Percentiles rank a stretch among this genome's conserved stretches.
Evolutionary conservation across 2,113 vertebrate species (phyloP).

Genomic region (Plecturocebus donacophilus): DNA sequence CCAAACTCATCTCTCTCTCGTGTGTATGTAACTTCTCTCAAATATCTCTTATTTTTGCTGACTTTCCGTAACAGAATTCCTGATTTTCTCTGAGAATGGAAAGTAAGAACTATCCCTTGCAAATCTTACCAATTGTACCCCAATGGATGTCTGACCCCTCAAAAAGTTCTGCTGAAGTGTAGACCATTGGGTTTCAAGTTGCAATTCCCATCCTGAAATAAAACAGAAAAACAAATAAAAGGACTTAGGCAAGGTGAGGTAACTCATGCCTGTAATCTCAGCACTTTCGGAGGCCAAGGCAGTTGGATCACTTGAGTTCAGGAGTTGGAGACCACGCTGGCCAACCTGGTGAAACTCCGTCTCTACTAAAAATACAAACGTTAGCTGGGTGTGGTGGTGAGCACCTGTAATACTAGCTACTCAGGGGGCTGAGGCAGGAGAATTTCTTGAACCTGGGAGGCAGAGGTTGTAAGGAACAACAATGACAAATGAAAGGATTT

Average conservation of each 20-base stretch:
- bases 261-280: no score
- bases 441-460: no score
- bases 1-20: background rate
- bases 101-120: background rate
- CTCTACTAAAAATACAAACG: no score
- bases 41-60: background rate
- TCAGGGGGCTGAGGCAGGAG: no score
- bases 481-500: background rate
- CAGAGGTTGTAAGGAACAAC: no score
- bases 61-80: background rate
- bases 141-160: background rate
- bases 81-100: background rate
- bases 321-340: background rate
- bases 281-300: no score
- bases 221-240: background rate
- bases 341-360: no score
- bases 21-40: background rate
- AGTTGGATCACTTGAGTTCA: background rate
- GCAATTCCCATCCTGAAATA: slow-evolving; percentile 16
- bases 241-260: background rate
- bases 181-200: background rate
- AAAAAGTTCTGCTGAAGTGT: background rate
- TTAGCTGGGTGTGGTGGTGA: no score
- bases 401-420: no score
- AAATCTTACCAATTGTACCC: background rate